Evolutionary conservation across 1,140 invertebrate genomes (phyloP).

Genomic region (Bombus polaris): DNA sequence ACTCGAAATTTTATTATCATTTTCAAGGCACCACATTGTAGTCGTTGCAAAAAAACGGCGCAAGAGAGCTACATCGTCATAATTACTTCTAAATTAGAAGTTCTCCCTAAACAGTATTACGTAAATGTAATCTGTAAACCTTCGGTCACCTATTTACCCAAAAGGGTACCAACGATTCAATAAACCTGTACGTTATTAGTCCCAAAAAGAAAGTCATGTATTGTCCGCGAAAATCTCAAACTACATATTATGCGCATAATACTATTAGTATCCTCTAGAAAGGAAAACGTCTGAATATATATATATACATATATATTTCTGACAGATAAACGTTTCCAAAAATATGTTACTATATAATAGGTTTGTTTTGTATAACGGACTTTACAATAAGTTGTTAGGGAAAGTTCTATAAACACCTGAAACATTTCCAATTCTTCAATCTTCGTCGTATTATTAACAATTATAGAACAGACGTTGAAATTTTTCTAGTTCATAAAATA

Average conservation of each 20-base stretch:
- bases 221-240: slow-evolving; percentile 25
- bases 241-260: slow-evolving; percentile 50
- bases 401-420: background rate
- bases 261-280: slow-evolving; percentile 33
- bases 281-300: slow-evolving; percentile 45
- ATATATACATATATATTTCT: background rate
- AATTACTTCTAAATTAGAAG: slow-evolving; percentile 29
- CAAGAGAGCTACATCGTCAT: slow-evolving; percentile 34
- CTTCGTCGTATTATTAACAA: slow-evolving; percentile 21
- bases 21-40: slow-evolving; percentile 31
- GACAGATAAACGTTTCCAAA: slow-evolving; percentile 20
- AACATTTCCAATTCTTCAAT: background rate
- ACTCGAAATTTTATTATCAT: slow-evolving; percentile 31
- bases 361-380: background rate
- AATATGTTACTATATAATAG: slow-evolving; percentile 9
- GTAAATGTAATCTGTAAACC: slow-evolving; percentile 29
- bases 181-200: slow-evolving; percentile 21
- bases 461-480: slow-evolving; percentile 26
- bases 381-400: background rate
- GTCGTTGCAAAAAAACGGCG: slow-evolving; percentile 39
- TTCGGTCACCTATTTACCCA: slow-evolving; percentile 29
- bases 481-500: slow-evolving; percentile 42
- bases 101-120: slow-evolving; percentile 43
- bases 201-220: background rate
- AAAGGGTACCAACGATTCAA: slow-evolving; percentile 25